These are phyloP conservation scores for Ianthella basta DNA, from an alignment of 37 sponge, comb jelly and placozoan species.

Conservation along the genomic window DNA sequence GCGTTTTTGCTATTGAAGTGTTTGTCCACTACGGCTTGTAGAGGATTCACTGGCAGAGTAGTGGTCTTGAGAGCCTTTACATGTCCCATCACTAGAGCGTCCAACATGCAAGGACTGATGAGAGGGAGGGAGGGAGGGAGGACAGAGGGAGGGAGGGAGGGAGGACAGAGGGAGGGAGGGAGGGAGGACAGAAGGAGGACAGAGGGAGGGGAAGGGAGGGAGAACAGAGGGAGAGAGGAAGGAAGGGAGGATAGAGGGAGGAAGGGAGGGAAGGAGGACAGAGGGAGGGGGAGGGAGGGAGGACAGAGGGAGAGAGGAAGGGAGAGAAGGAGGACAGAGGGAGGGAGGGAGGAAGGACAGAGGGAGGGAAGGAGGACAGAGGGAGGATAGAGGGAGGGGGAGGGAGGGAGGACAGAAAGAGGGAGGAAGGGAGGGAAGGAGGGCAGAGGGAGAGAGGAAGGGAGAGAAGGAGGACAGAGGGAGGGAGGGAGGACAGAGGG, in stretches of 20 bases:
- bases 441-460: not conserved
- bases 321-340: not conserved
- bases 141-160: not conserved
- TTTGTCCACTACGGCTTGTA: not conserved
- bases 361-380: not conserved
- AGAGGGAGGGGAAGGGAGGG: not conserved
- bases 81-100: constrained; percentile 65
- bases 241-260: not conserved
- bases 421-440: not conserved
- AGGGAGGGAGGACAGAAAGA: too few relatives aligned
- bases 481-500: not conserved
- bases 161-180: not conserved
- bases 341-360: not conserved
- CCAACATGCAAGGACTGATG: not conserved
- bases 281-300: not conserved
- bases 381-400: not conserved
- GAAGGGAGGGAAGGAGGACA: not conserved
- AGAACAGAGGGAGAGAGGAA: not conserved
- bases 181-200: not conserved
- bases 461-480: not conserved
- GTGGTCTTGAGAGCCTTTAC: constrained; percentile 57
- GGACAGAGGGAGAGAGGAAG: not conserved
- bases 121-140: constrained; percentile 11
- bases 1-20: constrained; percentile 61
- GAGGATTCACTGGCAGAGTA: constrained; percentile 1